Evolutionary conservation across 1,140 invertebrate genomes (phyloP).

Genomic region (Drosophila pallidifrons): DNA sequence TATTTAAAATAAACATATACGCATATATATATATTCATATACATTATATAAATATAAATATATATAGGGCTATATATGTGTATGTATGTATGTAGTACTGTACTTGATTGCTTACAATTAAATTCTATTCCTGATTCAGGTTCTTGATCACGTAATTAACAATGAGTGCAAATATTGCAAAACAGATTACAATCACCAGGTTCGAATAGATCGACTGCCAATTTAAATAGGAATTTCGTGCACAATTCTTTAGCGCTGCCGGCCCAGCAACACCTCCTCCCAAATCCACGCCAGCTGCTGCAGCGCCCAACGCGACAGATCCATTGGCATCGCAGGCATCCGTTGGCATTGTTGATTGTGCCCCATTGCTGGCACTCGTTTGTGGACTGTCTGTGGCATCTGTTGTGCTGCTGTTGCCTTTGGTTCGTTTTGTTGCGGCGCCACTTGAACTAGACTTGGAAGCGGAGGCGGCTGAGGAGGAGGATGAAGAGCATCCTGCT

Average conservation of each 20-base stretch:
- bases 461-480: no score
- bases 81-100: constrained; percentile 51
- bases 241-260: constrained; percentile 57
- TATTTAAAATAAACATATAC: constrained; percentile 68
- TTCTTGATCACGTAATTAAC: constrained; percentile 85
- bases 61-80: constrained; percentile 56
- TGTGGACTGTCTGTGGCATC: constrained; percentile 29
- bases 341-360: not conserved
- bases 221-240: constrained; percentile 76
- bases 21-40: constrained; percentile 63
- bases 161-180: constrained; percentile 84
- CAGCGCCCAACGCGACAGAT: constrained; percentile 11
- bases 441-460: constrained; percentile 31
- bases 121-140: constrained; percentile 84
- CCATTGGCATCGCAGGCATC: constrained; percentile 40
- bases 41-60: constrained; percentile 35
- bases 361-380: constrained; percentile 13
- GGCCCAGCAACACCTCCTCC: constrained; percentile 23
- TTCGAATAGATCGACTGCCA: constrained; percentile 84
- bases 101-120: constrained; percentile 53
- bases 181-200: constrained; percentile 82
- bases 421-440: constrained; percentile 40
- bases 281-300: constrained; percentile 31
- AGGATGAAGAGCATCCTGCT: constrained; percentile 4
- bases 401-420: constrained; percentile 49